Evolutionary conservation across 2,888 invertebrate species (phyloP), one percentile per base, ranked within the genome.

Genomic region (Dioctria linearis): DNA sequence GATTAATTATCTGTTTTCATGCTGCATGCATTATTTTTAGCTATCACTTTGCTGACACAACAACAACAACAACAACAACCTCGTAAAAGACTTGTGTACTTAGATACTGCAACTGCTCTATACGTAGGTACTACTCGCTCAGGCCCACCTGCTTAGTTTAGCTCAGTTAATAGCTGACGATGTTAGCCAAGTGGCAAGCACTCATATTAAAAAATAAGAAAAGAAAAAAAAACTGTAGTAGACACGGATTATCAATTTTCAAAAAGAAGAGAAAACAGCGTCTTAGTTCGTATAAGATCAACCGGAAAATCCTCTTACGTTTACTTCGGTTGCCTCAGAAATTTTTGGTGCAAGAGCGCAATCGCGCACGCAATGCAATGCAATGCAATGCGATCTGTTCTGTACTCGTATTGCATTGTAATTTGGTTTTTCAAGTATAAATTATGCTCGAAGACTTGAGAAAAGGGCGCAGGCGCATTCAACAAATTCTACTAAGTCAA

Each of bases 11-110:
- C 46, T 6, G 54, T 54, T 54, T 54, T 8, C 54, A 25, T 25
- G 25, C 25, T 25, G 25, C 54, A 54, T n/a, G 54, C 54, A 54
- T 54, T 54, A 54, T 54, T 54, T 54, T 54, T 54, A 54, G 54
- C 54, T n/a, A n/a, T 25, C 54, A 54, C 54, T 46, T 9, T 46
- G 49, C 11, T 54, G 0, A 25, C 54, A n/a, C 11, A 54, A 54
- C 6, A 54, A n/a, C 54, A 8, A 8, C 54, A n/a, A 54, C 49
- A 5, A 5, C 49, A 8, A 2, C 11, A n/a, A 54, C 2, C 54
- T 25, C 2, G 9, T 11, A 54, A 8, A 54, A 54, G 11, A 54
- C n/a, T n/a, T n/a, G n/a, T n/a, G n/a, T n/a, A n/a, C n/a, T n/a
- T n/a, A n/a, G n/a, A n/a, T n/a, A n/a, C 6, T 9, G 54, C 54